Conservation (phyloP, 2,888 invertebrate species). For the Lycophotia porphyrea region DNA sequence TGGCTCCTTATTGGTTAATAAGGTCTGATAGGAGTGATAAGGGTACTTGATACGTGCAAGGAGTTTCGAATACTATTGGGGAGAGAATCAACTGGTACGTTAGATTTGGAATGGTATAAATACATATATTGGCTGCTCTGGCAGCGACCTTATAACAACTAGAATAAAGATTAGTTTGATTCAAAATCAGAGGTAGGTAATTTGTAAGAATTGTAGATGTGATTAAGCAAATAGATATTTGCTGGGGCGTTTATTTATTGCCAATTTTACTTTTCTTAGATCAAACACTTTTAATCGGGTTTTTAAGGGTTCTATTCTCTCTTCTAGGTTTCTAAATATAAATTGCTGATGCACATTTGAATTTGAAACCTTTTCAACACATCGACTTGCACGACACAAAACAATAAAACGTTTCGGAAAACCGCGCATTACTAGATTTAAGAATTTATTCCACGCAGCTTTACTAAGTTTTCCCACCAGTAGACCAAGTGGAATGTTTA, state of each 20-base stretch:
- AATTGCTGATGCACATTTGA: not conserved
- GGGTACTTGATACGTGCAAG: not conserved
- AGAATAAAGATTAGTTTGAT: not conserved
- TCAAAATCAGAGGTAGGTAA: not conserved
- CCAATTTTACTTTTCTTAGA: not conserved
- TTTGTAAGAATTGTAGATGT: not conserved
- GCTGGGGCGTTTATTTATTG: not conserved
- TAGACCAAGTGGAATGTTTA: not conserved
- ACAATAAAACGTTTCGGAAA: not conserved
- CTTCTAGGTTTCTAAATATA: not conserved
- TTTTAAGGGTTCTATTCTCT: not conserved
- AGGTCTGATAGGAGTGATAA: constrained; percentile 5
- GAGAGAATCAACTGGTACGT: not conserved
- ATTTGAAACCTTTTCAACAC: not conserved
- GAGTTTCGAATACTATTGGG: constrained; percentile 1
- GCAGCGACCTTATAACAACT: not conserved
- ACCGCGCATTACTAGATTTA: not conserved
- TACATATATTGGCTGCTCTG: not conserved
- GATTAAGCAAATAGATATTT: not conserved
- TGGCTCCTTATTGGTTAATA: constrained; percentile 43
- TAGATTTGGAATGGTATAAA: not conserved
- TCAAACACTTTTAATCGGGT: no score
- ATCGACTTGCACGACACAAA: not conserved
- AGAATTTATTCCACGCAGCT: not conserved
- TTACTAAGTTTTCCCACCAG: not conserved